These are phyloP conservation scores for Sesamia inferens DNA, from an alignment of 2,888 invertebrate species.

Conservation along the genomic window DNA sequence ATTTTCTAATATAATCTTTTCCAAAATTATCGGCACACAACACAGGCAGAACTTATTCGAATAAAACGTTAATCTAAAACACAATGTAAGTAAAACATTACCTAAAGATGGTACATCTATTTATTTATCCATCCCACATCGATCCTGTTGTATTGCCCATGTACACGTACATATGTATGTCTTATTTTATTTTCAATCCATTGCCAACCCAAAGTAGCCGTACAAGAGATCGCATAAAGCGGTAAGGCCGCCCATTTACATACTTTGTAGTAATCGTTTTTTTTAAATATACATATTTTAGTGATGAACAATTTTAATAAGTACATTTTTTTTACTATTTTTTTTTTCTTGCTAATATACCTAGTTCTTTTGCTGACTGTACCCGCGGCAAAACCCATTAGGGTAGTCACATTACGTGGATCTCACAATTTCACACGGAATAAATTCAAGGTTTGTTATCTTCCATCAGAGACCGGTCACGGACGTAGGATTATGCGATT, in stretches of 20 bases:
- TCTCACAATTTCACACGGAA: slow-evolving; percentile 43
- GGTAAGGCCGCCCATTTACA: not conserved
- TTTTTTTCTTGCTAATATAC: not conserved
- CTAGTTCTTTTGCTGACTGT: slow-evolving; percentile 7
- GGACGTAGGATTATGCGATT: slow-evolving; percentile 52
- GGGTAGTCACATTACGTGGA: slow-evolving; percentile 36
- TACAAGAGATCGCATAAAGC: not conserved
- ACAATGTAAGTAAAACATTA: not conserved
- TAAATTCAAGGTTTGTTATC: slow-evolving; percentile 54
- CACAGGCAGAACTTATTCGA: not conserved
- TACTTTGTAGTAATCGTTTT: not conserved
- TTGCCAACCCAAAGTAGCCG: not conserved
- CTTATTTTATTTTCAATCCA: not conserved
- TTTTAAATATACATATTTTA: not conserved
- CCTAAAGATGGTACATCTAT: not conserved
- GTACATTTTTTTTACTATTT: too few relatives aligned
- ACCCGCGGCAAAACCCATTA: slow-evolving; percentile 40
- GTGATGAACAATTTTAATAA: not conserved
- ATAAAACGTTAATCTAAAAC: not conserved
- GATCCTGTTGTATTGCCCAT: not conserved
- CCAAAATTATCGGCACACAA: not conserved
- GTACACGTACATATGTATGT: too few relatives aligned
- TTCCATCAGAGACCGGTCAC: slow-evolving; percentile 35
- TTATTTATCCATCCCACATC: not conserved
- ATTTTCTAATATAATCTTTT: not conserved